A percentile compares a stretch with the other conserved stretches of the same genome.
Conservation (phyloP, 1,140 invertebrate species). For the Drosophila baimaii region DNA sequence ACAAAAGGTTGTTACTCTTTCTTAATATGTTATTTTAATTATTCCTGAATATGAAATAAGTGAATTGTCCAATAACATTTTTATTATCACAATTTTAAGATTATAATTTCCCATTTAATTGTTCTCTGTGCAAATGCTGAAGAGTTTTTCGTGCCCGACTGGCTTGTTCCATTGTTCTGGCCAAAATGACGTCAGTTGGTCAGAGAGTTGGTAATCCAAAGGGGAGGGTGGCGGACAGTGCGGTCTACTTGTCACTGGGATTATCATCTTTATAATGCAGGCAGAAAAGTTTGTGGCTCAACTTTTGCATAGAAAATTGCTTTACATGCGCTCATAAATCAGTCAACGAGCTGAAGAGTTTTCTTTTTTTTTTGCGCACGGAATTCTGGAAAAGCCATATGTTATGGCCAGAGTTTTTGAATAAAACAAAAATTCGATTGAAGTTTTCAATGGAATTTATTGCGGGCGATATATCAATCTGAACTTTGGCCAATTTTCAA, state of each 20-base stretch:
- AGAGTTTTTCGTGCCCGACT: conserved; percentile 8
- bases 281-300: conserved; percentile 28
- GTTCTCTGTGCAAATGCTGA: conserved; percentile 1
- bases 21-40: no score
- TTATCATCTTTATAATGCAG: conserved; percentile 37
- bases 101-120: neutral
- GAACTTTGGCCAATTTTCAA: conserved; percentile 35
- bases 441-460: conserved; percentile 30
- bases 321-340: conserved; percentile 41
- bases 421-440: conserved; percentile 21
- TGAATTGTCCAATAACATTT: no score
- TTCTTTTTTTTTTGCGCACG: neutral
- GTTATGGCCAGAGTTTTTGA: conserved; percentile 19
- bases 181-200: conserved; percentile 32
- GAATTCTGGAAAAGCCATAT: conserved; percentile 25
- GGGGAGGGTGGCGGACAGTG: neutral
- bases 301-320: conserved; percentile 27
- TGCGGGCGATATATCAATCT: conserved; percentile 28
- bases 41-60: no score
- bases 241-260: conserved; percentile 28
- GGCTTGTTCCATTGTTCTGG: conserved; percentile 22
- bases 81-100: neutral
- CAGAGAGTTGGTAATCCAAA: conserved; percentile 23
- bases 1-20: no score
- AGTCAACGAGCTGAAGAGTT: conserved; percentile 18